Evolutionary conservation across 2,797 vertebrate species (phyloP).

Genomic region (Enteromius afrohamiltoni): DNA sequence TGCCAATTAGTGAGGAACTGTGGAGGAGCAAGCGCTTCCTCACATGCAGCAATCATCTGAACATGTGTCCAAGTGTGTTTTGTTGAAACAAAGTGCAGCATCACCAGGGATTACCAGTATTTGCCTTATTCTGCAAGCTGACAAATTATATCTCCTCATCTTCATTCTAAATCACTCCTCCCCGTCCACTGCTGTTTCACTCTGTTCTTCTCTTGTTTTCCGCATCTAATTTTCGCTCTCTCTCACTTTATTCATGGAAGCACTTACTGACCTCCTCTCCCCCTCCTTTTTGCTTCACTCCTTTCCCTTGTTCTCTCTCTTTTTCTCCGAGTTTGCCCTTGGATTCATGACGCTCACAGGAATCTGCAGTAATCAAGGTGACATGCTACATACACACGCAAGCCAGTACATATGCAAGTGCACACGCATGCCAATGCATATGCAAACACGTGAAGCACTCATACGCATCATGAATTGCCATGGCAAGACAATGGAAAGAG

Average conservation of each 20-base stretch:
- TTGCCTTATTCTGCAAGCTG: conserved; percentile 50
- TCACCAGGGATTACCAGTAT: conserved; percentile 46
- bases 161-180: conserved; percentile 1
- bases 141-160: conserved; percentile 36
- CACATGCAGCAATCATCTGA: conserved; percentile 36
- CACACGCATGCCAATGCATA: not conserved
- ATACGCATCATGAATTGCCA: not conserved
- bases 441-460: not conserved
- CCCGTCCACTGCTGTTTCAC: conserved; percentile 28
- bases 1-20: conserved; percentile 50
- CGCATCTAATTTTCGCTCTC: conserved; percentile 34
- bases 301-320: conserved; percentile 25
- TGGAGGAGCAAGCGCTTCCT: conserved; percentile 30
- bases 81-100: conserved; percentile 48
- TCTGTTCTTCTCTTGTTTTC: conserved; percentile 32
- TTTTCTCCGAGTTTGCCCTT: conserved; percentile 67
- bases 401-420: conserved; percentile 11
- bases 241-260: conserved; percentile 48
- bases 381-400: conserved; percentile 67
- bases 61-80: conserved; percentile 36
- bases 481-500: not conserved
- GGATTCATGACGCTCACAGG: conserved; percentile 69
- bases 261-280: conserved; percentile 60
- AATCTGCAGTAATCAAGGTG: conserved; percentile 80
- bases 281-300: conserved; percentile 25